phyloP scores from a whole-genome alignment of 2,797 vertebrate species.

The Chiloscyllium punctatum region DNA sequence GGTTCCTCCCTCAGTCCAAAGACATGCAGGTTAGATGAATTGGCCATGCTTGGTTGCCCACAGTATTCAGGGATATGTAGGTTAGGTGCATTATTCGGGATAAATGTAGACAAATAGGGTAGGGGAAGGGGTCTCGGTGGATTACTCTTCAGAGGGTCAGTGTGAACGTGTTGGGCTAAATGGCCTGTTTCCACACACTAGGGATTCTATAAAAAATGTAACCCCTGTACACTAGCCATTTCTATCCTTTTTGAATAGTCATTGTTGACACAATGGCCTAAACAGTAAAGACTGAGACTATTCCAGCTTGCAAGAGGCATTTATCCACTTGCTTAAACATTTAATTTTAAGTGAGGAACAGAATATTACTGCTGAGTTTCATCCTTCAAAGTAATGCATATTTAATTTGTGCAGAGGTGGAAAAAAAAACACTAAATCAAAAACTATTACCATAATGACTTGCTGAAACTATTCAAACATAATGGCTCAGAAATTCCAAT shows the following conservation, averaged over 20 bases:
- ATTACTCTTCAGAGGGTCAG: too few relatives aligned
- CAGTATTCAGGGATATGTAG: too few relatives aligned
- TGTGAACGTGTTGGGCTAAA: too few relatives aligned
- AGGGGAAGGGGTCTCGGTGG: too few relatives aligned
- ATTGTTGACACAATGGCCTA: neutral
- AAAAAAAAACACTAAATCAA: neutral
- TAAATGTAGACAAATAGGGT: too few relatives aligned
- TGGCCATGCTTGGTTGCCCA: too few relatives aligned
- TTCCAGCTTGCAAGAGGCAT: neutral
- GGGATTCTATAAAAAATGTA: too few relatives aligned
- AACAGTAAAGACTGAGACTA: neutral
- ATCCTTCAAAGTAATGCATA: neutral
- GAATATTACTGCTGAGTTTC: neutral
- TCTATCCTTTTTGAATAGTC: neutral
- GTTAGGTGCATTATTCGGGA: too few relatives aligned
- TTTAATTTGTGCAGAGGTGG: neutral
- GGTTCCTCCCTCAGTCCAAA: too few relatives aligned
- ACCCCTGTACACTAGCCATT: neutral
- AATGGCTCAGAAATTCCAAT: neutral
- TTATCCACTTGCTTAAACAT: neutral
- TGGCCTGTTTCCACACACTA: too few relatives aligned
- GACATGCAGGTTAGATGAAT: too few relatives aligned
- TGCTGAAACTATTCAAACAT: neutral
- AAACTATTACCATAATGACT: neutral
- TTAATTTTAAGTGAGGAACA: neutral